phyloP scores from a whole-genome alignment of 2,113 vertebrate species.

The Castor canadensis region DNA sequence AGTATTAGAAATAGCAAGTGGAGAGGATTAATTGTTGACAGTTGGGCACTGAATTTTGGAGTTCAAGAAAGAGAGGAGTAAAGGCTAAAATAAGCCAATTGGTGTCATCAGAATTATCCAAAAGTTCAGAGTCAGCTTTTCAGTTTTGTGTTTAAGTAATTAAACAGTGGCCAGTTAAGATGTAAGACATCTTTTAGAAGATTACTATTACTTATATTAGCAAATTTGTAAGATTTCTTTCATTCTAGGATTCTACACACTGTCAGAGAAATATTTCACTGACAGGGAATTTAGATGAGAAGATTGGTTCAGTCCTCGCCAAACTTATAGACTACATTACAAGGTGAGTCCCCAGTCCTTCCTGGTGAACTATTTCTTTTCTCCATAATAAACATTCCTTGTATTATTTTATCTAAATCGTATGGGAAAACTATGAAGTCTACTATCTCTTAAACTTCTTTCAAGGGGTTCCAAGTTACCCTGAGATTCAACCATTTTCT shows the following conservation, averaged over 20 bases:
- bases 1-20: not conserved
- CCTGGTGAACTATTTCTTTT: not conserved
- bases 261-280: not conserved
- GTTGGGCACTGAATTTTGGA: not conserved
- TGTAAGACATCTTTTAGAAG: not conserved
- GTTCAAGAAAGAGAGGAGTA: not conserved
- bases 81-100: not conserved
- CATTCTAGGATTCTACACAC: not conserved
- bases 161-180: not conserved
- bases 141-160: not conserved
- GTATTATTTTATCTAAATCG: slow-evolving; percentile 47
- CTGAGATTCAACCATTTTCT: not conserved
- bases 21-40: not conserved
- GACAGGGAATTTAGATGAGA: not conserved
- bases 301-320: not conserved
- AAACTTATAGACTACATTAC: not conserved
- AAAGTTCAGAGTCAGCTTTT: not conserved
- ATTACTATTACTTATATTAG: not conserved
- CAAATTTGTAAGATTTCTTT: not conserved
- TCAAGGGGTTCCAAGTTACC: not conserved
- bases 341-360: not conserved
- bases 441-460: slow-evolving; percentile 1
- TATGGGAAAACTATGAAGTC: not conserved
- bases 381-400: not conserved
- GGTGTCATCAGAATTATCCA: not conserved